These are phyloP conservation scores for Drosophila pachea DNA, from an alignment of 1,140 invertebrate species.

Conservation along the genomic window DNA sequence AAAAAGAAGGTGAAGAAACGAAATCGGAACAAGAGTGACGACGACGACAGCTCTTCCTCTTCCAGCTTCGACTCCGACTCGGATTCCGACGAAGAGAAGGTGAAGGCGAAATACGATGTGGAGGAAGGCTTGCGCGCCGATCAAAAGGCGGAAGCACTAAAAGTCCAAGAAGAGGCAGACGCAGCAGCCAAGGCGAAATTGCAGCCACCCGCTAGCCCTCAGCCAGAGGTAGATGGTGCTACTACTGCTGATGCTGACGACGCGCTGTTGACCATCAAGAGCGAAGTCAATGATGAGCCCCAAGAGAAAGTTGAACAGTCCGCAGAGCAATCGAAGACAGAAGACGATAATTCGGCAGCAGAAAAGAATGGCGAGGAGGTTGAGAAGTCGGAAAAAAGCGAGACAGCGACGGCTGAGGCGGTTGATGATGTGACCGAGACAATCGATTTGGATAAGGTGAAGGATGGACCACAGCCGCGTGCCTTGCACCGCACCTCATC, in stretches of 20 bases:
- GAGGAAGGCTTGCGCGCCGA: constrained; percentile 57
- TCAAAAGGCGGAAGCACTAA: constrained; percentile 58
- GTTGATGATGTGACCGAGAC: constrained; percentile 55
- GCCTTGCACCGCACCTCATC: constrained; percentile 96
- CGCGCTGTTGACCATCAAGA: neutral
- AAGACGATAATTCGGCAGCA: constrained; percentile 26
- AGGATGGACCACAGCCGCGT: constrained; percentile 82
- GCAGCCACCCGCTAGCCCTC: constrained; percentile 30
- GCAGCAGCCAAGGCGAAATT: constrained; percentile 64
- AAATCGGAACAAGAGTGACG: constrained; percentile 78
- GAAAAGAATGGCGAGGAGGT: constrained; percentile 12
- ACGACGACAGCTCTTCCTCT: constrained; percentile 76
- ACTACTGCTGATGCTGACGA: constrained; percentile 15
- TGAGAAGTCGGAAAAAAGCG: neutral
- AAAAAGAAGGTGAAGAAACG: constrained; percentile 73
- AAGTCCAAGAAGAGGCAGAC: constrained; percentile 39
- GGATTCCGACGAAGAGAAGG: constrained; percentile 71
- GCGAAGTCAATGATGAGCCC: constrained; percentile 38
- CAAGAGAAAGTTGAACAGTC: constrained; percentile 53
- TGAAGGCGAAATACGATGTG: constrained; percentile 79
- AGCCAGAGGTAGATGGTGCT: neutral
- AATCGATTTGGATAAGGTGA: constrained; percentile 79
- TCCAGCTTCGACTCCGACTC: constrained; percentile 66
- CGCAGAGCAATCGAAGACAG: constrained; percentile 32
- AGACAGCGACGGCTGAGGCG: constrained; percentile 10